These are phyloP conservation scores for Alauda arvensis DNA, from an alignment of 2,797 vertebrate genomes.

Conservation along the genomic window DNA sequence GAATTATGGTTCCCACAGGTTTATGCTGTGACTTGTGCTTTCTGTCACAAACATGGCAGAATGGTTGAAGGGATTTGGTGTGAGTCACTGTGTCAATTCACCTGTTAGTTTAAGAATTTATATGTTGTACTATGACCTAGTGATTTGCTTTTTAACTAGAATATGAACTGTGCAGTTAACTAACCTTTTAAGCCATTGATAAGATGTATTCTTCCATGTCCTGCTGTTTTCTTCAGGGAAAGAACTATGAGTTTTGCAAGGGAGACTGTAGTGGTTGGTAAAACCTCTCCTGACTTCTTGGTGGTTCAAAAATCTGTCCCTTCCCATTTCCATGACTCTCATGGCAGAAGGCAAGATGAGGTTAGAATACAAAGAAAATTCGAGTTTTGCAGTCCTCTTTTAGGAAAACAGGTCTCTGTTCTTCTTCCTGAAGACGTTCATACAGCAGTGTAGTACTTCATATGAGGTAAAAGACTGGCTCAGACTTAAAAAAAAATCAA, in stretches of 20 bases:
- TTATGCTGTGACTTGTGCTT: neutral
- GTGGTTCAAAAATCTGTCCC: neutral
- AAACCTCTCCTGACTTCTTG: neutral
- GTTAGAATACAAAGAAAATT: neutral
- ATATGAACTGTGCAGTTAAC: neutral
- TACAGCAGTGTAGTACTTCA: neutral
- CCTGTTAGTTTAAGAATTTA: neutral
- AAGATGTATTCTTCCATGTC: rapidly evolving
- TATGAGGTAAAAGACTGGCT: neutral
- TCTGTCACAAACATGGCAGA: neutral
- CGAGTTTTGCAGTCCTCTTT: neutral
- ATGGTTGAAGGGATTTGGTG: neutral
- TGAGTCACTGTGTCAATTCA: neutral
- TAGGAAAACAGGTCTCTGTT: neutral
- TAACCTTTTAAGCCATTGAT: neutral
- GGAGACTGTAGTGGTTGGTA: neutral
- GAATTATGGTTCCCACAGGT: neutral
- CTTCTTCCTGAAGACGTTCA: neutral
- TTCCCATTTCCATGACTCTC: neutral
- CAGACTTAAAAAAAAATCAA: neutral
- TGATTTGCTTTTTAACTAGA: neutral
- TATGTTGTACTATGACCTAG: neutral
- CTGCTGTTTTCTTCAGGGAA: neutral
- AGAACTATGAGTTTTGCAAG: neutral
- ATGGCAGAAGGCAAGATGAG: neutral